Evolutionary conservation across 2,113 vertebrate genomes (phyloP), one percentile per base, ranked within the genome.

Genomic region (Pardalotus punctatus): DNA sequence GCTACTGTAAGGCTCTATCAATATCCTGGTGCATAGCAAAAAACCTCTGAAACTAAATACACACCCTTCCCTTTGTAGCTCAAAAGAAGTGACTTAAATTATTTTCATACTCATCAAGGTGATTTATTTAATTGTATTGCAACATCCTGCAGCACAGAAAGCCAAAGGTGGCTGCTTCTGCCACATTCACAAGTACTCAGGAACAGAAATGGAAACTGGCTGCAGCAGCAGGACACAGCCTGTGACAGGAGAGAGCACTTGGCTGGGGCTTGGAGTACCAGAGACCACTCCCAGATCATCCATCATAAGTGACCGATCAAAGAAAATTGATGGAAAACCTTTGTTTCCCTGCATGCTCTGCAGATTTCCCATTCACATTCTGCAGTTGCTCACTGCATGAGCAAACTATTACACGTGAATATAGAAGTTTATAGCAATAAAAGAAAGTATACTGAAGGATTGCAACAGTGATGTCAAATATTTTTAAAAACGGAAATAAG

Each of bases 401-500:
- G 42, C 50, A 73, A 94, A 54, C 23, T 40, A 31, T 43, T 48
- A 47, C 31, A 36, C 25, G 45, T 0, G 19, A 81, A 64, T 4
- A 1, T 54, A 31, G 27, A 81, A 76, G 85, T 31, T 72, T 48
- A 36, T 0, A 76, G 50, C 53, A 90, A 77, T 36, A 69, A 54
- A 71, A 78, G 56, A 60, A 92, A 82, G 36, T n/a, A 66, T 43
- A 53, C 53, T 4, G 57, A 76, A 82, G 50, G 42, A 57, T 17
- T 58, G 77, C 70, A 85, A 57, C 71, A 82, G 74, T 70, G 74
- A 96, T 65, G 87, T 94, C 78, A 93, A 96, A 93, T 93, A 85
- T 50, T 95, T 87, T 79, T 64, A 93, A 95, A 88, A 94, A 62
- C 6, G 43, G 94, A 96, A 97, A 31, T 83, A 51, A 66, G 71